phyloP scores from a whole-genome alignment of 2,888 invertebrate species.

The Temnothorax rugatulus region DNA sequence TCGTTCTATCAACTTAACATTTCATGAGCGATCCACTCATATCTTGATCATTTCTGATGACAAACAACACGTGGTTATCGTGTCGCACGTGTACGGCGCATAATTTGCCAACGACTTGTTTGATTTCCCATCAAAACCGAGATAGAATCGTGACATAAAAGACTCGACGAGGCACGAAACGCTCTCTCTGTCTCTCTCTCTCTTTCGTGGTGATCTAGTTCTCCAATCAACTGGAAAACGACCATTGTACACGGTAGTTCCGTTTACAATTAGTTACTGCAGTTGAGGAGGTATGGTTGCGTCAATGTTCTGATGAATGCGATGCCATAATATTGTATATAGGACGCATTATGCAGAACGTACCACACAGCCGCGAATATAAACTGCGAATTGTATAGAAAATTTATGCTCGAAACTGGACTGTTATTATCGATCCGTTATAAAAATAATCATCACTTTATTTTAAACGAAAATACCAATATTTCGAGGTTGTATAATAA shows the following conservation, averaged over 20 bases:
- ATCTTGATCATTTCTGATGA: background rate
- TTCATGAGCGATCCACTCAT: background rate
- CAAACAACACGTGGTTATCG: constrained; percentile 40
- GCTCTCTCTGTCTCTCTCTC: background rate
- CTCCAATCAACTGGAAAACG: constrained; percentile 63
- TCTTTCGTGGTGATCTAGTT: constrained; percentile 51
- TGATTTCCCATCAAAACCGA: constrained; percentile 44
- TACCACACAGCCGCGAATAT: background rate
- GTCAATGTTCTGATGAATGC: constrained; percentile 37
- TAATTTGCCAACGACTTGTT: constrained; percentile 43
- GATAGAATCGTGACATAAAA: constrained; percentile 47
- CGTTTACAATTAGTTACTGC: constrained; percentile 53
- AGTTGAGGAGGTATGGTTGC: constrained; percentile 30
- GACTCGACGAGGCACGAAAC: constrained; percentile 47
- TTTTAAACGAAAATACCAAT: background rate
- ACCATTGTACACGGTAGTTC: constrained; percentile 51
- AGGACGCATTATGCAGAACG: constrained; percentile 16
- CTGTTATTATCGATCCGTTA: background rate
- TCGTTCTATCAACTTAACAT: background rate
- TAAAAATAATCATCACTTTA: background rate
- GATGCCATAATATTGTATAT: constrained; percentile 23
- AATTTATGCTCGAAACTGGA: constrained; percentile 18
- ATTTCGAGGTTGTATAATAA: background rate
- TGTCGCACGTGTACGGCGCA: background rate
- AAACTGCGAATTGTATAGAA: background rate